These are phyloP conservation scores for Maniola hyperantus DNA, from an alignment of 2,888 invertebrate genomes.

Conservation along the genomic window DNA sequence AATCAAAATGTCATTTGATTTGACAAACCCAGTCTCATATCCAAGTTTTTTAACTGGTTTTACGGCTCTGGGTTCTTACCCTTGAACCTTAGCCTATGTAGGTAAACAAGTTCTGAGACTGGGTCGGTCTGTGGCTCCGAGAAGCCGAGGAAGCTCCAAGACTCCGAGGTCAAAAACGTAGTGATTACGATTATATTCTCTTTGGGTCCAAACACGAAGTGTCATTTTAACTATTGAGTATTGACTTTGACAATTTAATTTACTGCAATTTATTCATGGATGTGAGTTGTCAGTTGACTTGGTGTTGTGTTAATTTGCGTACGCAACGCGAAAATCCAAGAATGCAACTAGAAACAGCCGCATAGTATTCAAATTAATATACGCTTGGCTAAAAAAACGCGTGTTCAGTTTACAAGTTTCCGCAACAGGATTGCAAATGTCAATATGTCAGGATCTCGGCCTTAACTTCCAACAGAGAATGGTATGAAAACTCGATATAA, in stretches of 20 bases:
- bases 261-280: slow-evolving; percentile 41
- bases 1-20: not conserved
- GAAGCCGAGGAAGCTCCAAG: too few species aligned
- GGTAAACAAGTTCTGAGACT: too few species aligned
- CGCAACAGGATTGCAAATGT: slow-evolving; percentile 80
- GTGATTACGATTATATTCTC: too few species aligned
- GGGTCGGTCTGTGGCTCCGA: too few species aligned
- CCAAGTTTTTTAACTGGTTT: too few species aligned
- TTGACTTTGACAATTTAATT: too few species aligned
- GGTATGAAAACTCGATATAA: slow-evolving; percentile 49
- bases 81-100: too few species aligned
- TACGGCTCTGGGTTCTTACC: too few species aligned
- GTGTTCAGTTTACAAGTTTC: slow-evolving; percentile 61
- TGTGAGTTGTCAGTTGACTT: slow-evolving; percentile 46
- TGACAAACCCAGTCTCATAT: too few species aligned
- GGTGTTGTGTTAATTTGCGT: slow-evolving; percentile 58
- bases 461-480: slow-evolving; percentile 83
- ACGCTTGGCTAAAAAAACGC: slow-evolving; percentile 51
- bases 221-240: too few species aligned
- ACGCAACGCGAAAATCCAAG: slow-evolving; percentile 57
- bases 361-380: slow-evolving; percentile 50
- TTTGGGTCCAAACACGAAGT: too few species aligned
- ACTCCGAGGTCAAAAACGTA: too few species aligned
- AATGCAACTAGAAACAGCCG: slow-evolving; percentile 60
- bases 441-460: slow-evolving; percentile 83